Evolutionary conservation across 1,140 invertebrate species (phyloP), one percentile per base, ranked within the genome.

Genomic region (Apis dorsata): DNA sequence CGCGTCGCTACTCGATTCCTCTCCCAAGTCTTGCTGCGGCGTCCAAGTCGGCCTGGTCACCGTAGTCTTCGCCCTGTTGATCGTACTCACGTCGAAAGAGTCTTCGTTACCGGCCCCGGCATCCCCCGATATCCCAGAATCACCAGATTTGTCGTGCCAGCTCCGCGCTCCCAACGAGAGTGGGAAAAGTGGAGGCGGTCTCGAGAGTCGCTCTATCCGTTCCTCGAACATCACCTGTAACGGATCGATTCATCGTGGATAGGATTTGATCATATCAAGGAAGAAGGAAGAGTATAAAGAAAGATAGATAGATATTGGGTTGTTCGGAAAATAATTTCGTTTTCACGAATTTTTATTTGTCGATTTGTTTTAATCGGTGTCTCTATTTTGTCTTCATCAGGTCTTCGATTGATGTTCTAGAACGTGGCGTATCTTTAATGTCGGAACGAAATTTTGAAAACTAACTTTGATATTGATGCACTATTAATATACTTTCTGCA

Each of bases 91-190:
- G 51, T 93, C 92, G 34, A 91, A 71, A 2, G 91, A 91, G 53
- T 93, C 93, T 11, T 93, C 93, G 65, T 93, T 93, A 1, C 66
- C 82, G 12, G 95, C 95, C 79, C 95, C 95, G 9, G 95, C 95
- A 91, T 97, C 97, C 4, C 96, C 97, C 3, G 97, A 97, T 83
- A 97, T 97, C 0, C 97, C 97, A 0, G 96, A 97, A 91, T 98
- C 97, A 0, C 96, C 97, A 2, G 96, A 97, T 90, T 96, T 96
- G 88, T 97, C 96, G 63, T 94, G 93, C 57, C 91, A 93, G 63
- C 92, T 93, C 10, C 94, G 86, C 8, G 90, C 92, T 13, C 92
- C 93, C 7, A 92, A 78, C 28, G 89, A 88, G n/a, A 93, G 83
- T n/a, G 91, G 85, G 44, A 93, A 92, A 13, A 94, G 94, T 15